A percentile compares a stretch with the other conserved stretches of the same genome.
Conservation (phyloP, 2,888 invertebrate species). For the Athalia circularis region DNA sequence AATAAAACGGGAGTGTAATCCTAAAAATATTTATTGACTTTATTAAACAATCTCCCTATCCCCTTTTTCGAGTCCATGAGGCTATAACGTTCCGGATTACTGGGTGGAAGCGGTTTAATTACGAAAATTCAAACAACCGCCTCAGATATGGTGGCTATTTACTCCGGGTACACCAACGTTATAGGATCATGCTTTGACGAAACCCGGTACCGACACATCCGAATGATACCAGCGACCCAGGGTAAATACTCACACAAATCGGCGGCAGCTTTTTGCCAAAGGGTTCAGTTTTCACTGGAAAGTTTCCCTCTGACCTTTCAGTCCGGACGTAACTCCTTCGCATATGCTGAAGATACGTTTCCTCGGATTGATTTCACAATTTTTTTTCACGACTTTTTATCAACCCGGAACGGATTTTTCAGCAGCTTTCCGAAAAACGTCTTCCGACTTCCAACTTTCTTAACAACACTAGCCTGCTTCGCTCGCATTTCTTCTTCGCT, state of each 20-base stretch:
- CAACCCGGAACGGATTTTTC: no score
- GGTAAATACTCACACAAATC: slow-evolving; percentile 56
- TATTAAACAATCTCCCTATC: neutral
- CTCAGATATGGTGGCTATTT: slow-evolving; percentile 49
- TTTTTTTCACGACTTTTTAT: neutral
- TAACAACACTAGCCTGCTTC: neutral
- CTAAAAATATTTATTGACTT: neutral
- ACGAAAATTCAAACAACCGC: slow-evolving; percentile 36
- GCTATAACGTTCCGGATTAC: slow-evolving; percentile 27
- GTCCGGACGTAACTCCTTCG: neutral
- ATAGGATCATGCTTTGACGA: slow-evolving; percentile 41
- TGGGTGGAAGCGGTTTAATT: slow-evolving; percentile 29
- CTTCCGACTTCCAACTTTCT: slow-evolving; percentile 14
- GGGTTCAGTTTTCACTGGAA: neutral
- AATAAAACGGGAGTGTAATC: no score
- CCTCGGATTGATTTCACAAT: neutral
- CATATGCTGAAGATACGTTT: neutral
- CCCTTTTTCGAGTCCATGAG: slow-evolving; percentile 16
- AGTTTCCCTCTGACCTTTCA: neutral
- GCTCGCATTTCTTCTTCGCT: neutral
- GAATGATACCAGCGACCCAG: slow-evolving; percentile 48
- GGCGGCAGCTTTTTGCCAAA: slow-evolving; percentile 26
- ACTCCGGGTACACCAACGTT: slow-evolving; percentile 52
- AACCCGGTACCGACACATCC: slow-evolving; percentile 7
- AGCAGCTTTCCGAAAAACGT: neutral